Conservation (phyloP, 2,797 vertebrate species). For the Microhierax caerulescens region DNA sequence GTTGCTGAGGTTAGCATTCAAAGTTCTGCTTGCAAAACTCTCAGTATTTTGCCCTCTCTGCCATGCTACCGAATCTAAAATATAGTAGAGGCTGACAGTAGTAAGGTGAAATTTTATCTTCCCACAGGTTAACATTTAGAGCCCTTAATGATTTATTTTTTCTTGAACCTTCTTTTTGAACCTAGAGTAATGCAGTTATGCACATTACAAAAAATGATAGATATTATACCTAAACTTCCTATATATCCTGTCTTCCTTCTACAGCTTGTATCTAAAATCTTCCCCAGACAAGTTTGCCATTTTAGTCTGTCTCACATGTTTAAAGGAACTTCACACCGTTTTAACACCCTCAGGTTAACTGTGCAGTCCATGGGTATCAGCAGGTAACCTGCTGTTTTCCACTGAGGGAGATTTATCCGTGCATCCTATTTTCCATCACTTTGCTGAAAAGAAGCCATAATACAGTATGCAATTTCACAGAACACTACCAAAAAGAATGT, state of each 20-base stretch:
- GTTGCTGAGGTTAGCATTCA: background rate
- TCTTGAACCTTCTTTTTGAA: background rate
- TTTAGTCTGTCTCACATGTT: background rate
- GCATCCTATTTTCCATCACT: background rate
- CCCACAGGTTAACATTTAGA: background rate
- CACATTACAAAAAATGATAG: background rate
- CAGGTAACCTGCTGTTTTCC: background rate
- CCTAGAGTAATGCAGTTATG: background rate
- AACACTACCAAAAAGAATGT: background rate
- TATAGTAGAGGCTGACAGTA: background rate
- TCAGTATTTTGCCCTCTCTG: background rate
- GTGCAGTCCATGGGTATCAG: background rate
- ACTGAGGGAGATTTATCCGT: background rate
- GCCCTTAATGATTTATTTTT: background rate
- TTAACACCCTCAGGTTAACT: background rate
- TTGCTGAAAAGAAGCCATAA: background rate
- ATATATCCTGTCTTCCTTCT: background rate
- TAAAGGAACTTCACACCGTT: background rate
- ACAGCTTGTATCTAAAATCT: background rate
- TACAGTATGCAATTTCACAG: background rate
- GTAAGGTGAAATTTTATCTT: background rate
- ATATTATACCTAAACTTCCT: background rate
- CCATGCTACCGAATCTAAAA: background rate
- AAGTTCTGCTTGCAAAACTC: background rate
- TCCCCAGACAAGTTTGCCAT: background rate